Percentiles rank a stretch among this genome's conserved stretches.
These are phyloP conservation scores for Chloroceryle amazona DNA, from an alignment of 2,797 vertebrate genomes.

Conservation along the genomic window DNA sequence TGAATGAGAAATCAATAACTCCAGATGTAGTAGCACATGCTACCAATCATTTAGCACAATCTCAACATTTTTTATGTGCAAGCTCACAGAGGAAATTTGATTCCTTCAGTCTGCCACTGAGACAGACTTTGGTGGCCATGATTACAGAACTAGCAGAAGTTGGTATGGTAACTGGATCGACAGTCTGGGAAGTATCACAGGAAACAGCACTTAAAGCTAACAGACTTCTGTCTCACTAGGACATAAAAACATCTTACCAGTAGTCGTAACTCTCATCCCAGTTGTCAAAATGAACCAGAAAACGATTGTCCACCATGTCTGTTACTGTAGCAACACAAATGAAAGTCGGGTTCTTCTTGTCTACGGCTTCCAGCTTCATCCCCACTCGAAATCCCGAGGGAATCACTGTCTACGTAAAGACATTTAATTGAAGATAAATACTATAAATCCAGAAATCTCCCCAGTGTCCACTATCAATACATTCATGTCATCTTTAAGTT, in stretches of 20 bases:
- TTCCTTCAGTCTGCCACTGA: not conserved
- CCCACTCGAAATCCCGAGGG: constrained; percentile 87
- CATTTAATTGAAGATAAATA: constrained; percentile 69
- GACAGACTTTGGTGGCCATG: not conserved
- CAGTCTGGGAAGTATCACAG: not conserved
- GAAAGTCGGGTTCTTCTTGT: constrained; percentile 94
- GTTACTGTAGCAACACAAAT: constrained; percentile 94
- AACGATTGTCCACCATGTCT: constrained; percentile 89
- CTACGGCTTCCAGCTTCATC: constrained; percentile 95
- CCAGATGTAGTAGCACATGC: not conserved
- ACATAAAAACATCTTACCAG: constrained; percentile 84
- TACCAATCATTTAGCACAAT: not conserved
- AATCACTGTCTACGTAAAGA: constrained; percentile 81
- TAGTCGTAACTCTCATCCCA: constrained; percentile 98
- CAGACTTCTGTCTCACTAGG: not conserved
- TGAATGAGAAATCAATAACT: not conserved
- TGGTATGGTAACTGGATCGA: not conserved
- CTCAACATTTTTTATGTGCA: not conserved
- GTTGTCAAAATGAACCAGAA: constrained; percentile 97
- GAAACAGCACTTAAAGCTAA: not conserved
- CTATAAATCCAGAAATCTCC: not conserved
- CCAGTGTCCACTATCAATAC: not conserved
- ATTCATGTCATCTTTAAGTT: constrained; percentile 1
- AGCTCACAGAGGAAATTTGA: not conserved
- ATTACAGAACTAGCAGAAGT: not conserved